Percentiles rank a stretch among this genome's conserved stretches.
Conservation (phyloP, 2,113 vertebrate species). For the Bos javanicus region DNA sequence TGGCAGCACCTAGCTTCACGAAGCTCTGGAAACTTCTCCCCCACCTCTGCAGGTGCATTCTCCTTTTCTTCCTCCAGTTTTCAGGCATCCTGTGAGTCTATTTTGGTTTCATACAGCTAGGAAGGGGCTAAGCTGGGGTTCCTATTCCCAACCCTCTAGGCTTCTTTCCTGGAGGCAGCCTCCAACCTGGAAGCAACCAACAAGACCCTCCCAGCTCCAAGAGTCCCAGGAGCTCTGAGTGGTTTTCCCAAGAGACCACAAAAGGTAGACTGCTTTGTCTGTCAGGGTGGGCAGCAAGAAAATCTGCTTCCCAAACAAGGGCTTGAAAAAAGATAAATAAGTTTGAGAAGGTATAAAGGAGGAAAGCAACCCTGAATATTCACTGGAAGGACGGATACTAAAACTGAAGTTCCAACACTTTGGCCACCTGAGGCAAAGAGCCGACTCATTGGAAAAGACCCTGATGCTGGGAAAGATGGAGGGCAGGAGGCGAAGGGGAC, state of each 20-base stretch:
- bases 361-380: neutral
- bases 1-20: accelerated
- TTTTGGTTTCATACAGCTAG: neutral
- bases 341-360: neutral
- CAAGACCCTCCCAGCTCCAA: neutral
- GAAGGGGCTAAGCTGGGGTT: neutral
- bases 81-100: neutral
- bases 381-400: neutral
- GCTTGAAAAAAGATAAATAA: neutral
- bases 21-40: neutral
- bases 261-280: constrained; percentile 33
- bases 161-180: neutral
- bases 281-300: accelerated
- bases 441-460: neutral
- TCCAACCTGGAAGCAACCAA: neutral
- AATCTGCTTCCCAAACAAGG: neutral
- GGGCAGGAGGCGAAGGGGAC: neutral
- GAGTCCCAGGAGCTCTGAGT: neutral
- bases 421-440: neutral
- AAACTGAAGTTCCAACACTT: neutral
- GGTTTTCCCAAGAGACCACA: neutral
- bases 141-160: neutral
- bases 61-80: neutral
- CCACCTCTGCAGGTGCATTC: neutral
- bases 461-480: neutral